These are phyloP conservation scores for Apoda limacodes DNA, from an alignment of 2,888 invertebrate species.

Conservation along the genomic window DNA sequence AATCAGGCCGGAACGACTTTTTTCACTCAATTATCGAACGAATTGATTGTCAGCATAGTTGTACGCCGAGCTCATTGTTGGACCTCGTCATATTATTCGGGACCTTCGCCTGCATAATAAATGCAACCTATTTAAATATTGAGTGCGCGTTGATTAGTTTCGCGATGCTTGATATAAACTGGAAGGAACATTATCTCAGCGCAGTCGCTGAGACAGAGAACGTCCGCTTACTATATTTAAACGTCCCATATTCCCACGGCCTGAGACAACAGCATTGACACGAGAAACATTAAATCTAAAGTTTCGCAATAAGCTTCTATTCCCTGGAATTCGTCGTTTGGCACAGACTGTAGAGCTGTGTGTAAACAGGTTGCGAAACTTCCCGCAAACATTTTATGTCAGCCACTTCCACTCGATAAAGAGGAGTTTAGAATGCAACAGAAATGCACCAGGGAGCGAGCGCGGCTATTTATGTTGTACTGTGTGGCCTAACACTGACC, in stretches of 20 bases:
- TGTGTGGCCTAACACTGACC: constrained; percentile 68
- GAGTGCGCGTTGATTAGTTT: no score
- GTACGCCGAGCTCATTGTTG: no score
- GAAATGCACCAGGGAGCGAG: constrained; percentile 24
- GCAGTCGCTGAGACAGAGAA: constrained; percentile 19
- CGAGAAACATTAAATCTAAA: constrained; percentile 10
- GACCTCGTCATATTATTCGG: no score
- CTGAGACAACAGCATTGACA: constrained; percentile 33
- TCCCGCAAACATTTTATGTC: constrained; percentile 29
- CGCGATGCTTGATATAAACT: no score
- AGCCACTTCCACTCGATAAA: constrained; percentile 27
- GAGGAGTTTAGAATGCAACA: constrained; percentile 23
- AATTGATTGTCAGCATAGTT: constrained; percentile 23
- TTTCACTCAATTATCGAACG: constrained; percentile 50
- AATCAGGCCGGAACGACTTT: constrained; percentile 66
- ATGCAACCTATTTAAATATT: no score
- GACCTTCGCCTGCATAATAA: no score
- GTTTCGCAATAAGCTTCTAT: constrained; percentile 39
- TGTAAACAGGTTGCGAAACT: constrained; percentile 55
- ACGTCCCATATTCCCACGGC: constrained; percentile 52
- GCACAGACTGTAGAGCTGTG: constrained; percentile 33
- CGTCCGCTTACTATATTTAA: constrained; percentile 38
- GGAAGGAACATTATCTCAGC: no score
- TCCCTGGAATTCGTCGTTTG: constrained; percentile 45
- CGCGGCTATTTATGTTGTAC: constrained; percentile 58